Conservation (phyloP, 2,888 invertebrate species). For the Rotaria sp. region DNA sequence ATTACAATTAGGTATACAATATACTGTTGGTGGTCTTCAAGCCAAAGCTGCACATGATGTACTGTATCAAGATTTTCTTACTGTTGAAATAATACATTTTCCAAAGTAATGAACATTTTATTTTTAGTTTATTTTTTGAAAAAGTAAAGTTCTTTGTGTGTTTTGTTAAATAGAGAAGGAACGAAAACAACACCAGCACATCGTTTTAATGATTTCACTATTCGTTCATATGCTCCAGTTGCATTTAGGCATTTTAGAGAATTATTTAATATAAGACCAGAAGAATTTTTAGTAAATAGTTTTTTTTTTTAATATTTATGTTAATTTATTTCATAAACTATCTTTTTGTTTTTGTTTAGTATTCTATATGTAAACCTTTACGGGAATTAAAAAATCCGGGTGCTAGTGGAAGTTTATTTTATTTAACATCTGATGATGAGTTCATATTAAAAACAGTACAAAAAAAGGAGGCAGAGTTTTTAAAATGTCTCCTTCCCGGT, state of each 20-base stretch:
- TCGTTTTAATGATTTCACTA: slow-evolving; percentile 87
- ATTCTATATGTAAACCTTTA: slow-evolving; percentile 91
- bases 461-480: slow-evolving; percentile 97
- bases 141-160: too few relatives aligned
- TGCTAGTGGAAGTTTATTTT: slow-evolving; percentile 98
- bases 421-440: slow-evolving; percentile 93
- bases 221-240: slow-evolving; percentile 97
- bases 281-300: slow-evolving; percentile 88
- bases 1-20: slow-evolving; percentile 27
- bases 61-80: slow-evolving; percentile 36
- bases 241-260: slow-evolving; percentile 98
- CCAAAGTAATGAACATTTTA: slow-evolving; percentile 27
- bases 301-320: background rate
- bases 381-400: slow-evolving; percentile 95
- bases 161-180: slow-evolving; percentile 46
- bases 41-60: slow-evolving; percentile 34
- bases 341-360: slow-evolving; percentile 59
- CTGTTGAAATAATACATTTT: slow-evolving; percentile 34
- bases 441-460: slow-evolving; percentile 99
- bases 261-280: slow-evolving; percentile 94
- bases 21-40: slow-evolving; percentile 11
- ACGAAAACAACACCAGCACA: slow-evolving; percentile 95
- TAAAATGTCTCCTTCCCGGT: slow-evolving; percentile 93
- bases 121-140: too few relatives aligned
- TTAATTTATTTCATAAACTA: background rate